Evolutionary conservation across 1,140 invertebrate genomes (phyloP), one percentile per base, ranked within the genome.

Genomic region (Theocolax elegans): DNA sequence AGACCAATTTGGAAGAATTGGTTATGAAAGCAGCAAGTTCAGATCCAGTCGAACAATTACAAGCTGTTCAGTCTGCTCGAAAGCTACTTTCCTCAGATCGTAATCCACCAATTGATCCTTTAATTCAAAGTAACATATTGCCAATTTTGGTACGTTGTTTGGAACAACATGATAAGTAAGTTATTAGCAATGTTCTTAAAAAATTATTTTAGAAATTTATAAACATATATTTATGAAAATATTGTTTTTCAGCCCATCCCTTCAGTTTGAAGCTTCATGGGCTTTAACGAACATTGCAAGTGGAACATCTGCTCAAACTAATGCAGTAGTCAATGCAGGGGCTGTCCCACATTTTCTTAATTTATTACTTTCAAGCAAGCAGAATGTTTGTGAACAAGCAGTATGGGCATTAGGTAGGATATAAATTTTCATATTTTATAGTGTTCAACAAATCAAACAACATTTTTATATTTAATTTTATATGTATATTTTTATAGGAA

Each of bases 191-290:
- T 35, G 4, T 35, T 35, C 31, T 6, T 35, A 6, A 35, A 35
- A 35, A 35, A 35, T 35, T 35, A 10, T 35, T 35, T 35, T 35
- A 35, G 4, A 6, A 35, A 6, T 35, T 35, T 35, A 31, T 29
- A 1, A 62, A 62, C 21, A 12, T 8, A 21, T 35, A 58, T 3
- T 40, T 23, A 42, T 27, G 7, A 59, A 75, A 38, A 67, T 73
- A n/a, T n/a, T 72, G 75, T 63, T 67, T 80, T 81, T 59, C 81
- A 96, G 96, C 83, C 94, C 97, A 48, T 91, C 92, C 62, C 86
- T 99, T 71, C 97, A 99, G 86, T 99, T 99, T 86, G 98, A 99
- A 88, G 96, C 97, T 71, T 96, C 97, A 15, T 99, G 98, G 98
- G 98, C 97, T 53, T 87, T 99, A 69, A 99, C 98, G 74, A 99